Conservation (phyloP, 2,113 vertebrate species). For the Malurus alboscapulatus region DNA sequence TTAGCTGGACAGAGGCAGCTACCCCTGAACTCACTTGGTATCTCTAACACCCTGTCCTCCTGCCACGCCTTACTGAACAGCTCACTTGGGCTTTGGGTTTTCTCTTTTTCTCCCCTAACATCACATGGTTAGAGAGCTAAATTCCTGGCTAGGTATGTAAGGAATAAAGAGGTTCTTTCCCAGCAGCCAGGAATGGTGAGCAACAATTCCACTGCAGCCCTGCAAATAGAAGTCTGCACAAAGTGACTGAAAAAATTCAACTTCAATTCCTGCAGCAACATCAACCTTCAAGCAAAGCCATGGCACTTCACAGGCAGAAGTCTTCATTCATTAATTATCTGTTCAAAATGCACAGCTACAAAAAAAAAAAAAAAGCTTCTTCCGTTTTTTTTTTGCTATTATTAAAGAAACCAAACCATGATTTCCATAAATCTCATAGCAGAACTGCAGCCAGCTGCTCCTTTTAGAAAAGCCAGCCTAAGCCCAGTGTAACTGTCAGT, state of each 20-base stretch:
- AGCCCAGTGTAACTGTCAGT: background rate
- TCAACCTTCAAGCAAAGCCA: background rate
- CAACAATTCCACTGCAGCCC: background rate
- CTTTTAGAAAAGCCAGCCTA: background rate
- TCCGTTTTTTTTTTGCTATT: background rate
- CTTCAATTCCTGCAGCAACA: background rate
- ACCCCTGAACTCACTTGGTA: background rate
- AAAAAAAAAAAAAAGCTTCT: background rate
- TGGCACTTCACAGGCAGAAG: background rate
- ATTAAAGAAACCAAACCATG: background rate
- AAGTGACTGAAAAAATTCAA: background rate
- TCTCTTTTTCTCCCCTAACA: background rate
- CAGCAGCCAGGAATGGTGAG: background rate
- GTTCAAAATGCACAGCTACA: background rate
- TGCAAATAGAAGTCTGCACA: background rate
- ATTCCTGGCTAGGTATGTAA: fast-evolving
- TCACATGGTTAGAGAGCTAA: background rate
- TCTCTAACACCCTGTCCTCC: background rate
- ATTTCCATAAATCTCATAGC: background rate
- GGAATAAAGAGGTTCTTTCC: background rate
- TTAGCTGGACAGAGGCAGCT: background rate
- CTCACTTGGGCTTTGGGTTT: background rate
- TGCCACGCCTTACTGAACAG: fast-evolving
- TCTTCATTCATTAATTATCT: background rate
- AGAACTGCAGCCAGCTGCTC: background rate